Conservation (phyloP, 1,140 invertebrate species). For the Drosophila nasuta region DNA sequence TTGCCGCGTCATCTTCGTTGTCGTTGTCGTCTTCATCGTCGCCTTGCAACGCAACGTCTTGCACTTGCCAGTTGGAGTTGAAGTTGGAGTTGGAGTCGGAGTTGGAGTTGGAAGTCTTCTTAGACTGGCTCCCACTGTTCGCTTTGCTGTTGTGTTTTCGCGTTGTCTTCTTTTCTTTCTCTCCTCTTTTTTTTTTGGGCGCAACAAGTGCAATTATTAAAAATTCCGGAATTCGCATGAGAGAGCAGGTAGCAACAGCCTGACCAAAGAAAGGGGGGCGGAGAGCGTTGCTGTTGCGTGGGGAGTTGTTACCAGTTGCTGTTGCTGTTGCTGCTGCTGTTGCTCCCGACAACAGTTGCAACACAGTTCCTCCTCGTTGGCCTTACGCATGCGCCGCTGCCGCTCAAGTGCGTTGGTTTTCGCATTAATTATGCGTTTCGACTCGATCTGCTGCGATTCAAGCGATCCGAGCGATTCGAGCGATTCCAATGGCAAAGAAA, state of each 20-base stretch:
- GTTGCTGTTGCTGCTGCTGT: constrained; percentile 41
- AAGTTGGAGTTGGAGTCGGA: constrained; percentile 22
- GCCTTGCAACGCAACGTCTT: constrained; percentile 43
- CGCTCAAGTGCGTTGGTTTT: constrained; percentile 80
- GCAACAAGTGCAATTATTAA: constrained; percentile 84
- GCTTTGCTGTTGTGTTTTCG: constrained; percentile 42
- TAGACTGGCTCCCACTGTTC: constrained; percentile 67
- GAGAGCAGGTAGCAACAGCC: background rate
- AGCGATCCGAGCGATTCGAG: constrained; percentile 33
- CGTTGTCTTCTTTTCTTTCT: constrained; percentile 32
- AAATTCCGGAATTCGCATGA: constrained; percentile 72
- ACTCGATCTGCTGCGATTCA: constrained; percentile 27
- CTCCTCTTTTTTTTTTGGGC: constrained; percentile 59
- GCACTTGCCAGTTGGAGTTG: constrained; percentile 12
- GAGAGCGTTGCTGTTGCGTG: constrained; percentile 58
- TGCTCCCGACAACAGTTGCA: constrained; percentile 35
- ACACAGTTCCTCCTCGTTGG: constrained; percentile 40
- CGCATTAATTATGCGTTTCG: constrained; percentile 80
- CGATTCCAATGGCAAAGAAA: constrained; percentile 37
- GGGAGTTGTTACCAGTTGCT: constrained; percentile 74
- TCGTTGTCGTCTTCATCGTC: constrained; percentile 80
- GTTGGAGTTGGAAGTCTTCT: constrained; percentile 38
- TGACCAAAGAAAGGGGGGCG: background rate
- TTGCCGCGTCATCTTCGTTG: constrained; percentile 76
- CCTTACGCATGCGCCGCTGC: constrained; percentile 66